Conservation (phyloP, 2,113 vertebrate species). For the Chrysochloris asiatica region DNA sequence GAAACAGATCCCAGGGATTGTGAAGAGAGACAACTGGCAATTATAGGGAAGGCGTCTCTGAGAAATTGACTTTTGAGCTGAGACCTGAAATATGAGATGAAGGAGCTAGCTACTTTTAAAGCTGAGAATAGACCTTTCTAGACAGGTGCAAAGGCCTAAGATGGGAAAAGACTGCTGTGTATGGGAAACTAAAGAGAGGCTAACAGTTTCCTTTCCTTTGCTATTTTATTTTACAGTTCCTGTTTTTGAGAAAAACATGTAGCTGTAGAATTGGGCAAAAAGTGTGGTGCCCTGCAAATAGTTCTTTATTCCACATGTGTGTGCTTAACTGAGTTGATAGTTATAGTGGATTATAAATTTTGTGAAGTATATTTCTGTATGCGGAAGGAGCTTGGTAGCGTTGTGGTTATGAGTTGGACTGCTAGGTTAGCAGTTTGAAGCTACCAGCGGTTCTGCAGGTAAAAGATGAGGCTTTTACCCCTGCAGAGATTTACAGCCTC, state of each 20-base stretch:
- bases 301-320: background rate
- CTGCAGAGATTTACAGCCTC: too few relatives aligned
- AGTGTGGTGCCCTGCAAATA: background rate
- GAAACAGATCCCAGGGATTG: background rate
- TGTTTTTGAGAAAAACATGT: too few relatives aligned
- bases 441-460: too few relatives aligned
- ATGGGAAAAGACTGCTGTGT: background rate
- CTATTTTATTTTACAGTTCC: background rate
- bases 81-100: background rate
- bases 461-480: too few relatives aligned
- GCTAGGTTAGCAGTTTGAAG: too few relatives aligned
- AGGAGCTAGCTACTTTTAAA: background rate
- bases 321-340: background rate
- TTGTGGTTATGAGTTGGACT: too few relatives aligned
- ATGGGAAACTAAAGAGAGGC: background rate
- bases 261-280: too few relatives aligned
- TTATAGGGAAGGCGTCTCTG: background rate
- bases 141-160: background rate
- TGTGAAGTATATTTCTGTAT: too few relatives aligned
- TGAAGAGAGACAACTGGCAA: background rate
- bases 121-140: background rate
- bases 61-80: background rate
- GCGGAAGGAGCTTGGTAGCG: too few relatives aligned
- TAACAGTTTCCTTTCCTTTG: background rate
- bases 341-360: background rate